Evolutionary conservation across 2,797 vertebrate species (phyloP).

Genomic region (Macropodus opercularis): DNA sequence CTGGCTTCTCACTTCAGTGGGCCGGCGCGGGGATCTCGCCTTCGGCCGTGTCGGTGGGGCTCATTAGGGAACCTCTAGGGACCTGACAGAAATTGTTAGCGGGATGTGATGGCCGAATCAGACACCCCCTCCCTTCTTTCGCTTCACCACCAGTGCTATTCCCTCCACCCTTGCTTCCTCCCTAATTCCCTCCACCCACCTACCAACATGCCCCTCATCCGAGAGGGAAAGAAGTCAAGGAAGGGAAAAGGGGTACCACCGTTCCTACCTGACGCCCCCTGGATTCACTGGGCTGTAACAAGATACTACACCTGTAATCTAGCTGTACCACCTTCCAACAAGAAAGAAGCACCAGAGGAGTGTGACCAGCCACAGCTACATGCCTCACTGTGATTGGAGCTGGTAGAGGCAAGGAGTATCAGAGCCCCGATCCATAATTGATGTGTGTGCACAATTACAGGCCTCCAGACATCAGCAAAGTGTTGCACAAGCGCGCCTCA

Average conservation of each 20-base stretch:
- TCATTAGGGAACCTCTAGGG: conserved; percentile 94
- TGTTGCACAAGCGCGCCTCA: conserved; percentile 86
- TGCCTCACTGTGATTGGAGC: conserved; percentile 81
- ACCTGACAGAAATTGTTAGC: conserved; percentile 93
- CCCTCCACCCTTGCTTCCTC: conserved; percentile 41
- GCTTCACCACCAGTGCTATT: neutral
- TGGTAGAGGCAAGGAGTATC: conserved; percentile 73
- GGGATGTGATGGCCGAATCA: conserved; percentile 90
- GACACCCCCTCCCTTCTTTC: conserved; percentile 51
- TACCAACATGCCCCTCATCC: conserved; percentile 53
- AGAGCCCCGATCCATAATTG: conserved; percentile 88
- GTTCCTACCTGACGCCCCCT: neutral
- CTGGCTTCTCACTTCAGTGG: conserved; percentile 93
- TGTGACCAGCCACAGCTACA: conserved; percentile 30
- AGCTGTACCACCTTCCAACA: conserved; percentile 64
- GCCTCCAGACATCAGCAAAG: conserved; percentile 88
- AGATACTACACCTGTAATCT: conserved; percentile 92
- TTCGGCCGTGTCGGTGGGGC: conserved; percentile 93
- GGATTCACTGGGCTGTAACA: conserved; percentile 74
- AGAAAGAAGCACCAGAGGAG: conserved; percentile 79
- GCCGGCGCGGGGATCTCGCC: conserved; percentile 87
- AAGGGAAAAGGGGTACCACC: conserved; percentile 5
- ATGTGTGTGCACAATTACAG: conserved; percentile 90
- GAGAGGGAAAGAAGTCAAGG: conserved; percentile 41
- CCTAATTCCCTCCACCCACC: conserved; percentile 43